Base-by-base conservation (phyloP, 2,888 invertebrate genomes). In the Leucozona laternaria region DNA sequence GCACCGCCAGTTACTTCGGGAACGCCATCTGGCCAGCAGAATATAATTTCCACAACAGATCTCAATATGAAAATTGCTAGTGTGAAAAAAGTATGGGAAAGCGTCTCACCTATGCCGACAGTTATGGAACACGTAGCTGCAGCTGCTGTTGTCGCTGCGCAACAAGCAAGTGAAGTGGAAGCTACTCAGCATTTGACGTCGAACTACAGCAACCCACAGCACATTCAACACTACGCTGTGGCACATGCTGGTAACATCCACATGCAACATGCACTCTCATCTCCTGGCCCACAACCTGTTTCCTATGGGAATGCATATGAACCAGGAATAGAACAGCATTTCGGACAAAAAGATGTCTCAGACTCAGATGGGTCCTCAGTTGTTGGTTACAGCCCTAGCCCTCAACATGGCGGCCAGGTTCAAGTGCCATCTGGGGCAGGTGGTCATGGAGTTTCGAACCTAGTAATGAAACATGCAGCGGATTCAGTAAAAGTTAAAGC, bases 11-110 rank as follows among this genome's bases (percentile, higher is more conserved):
- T 55, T 10, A 60, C 77, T 22, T 58, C 79, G n/a, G 76, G 80
- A 0, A 48, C 79, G 6, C 53, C 64, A 22, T 22, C 84, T 90
- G 95, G 95, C 60, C 94, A 94, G 28, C 95, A 96, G 73, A 96
- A 94, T 89, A 95, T 96, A 11, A 96, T 96, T 89, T 96, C 96
- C 13, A 96, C 97, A 48, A 97, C 97, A 48, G 98, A 98, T 92
- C 95, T 98, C 88, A 97, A 97, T 93, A 95, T 97, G 93, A 98
- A 98, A 93, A 98, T 98, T 89, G 97, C 97, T 45, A 97, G 97
- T 88, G 98, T 98, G 57, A 98, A 98, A 93, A 91, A 93, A 90
- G 96, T 96, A 20, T 97, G 97, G 97, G 97, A 97, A 90, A 94
- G 92, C 88, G 93, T 93, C 2, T 93, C 94, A 13, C 93, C 94